Evolutionary conservation across 2,113 vertebrate genomes (phyloP).

Genomic region (Lucifuga dentata): DNA sequence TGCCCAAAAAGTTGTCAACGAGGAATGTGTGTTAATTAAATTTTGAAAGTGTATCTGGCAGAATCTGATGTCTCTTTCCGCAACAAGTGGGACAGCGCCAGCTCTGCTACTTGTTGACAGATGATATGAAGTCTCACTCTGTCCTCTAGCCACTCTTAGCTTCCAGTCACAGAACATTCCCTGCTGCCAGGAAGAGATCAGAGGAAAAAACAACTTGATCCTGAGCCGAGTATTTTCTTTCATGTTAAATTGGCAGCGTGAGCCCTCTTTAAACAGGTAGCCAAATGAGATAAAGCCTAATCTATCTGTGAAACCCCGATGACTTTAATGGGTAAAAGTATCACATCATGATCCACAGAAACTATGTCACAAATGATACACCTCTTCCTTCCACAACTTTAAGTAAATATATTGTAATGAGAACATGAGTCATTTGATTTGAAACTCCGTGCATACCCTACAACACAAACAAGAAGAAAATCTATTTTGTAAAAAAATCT

Average conservation of each 20-base stretch:
- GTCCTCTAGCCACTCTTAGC: constrained; percentile 4
- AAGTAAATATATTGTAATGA: background rate
- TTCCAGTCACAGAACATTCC: constrained; percentile 36
- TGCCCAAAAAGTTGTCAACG: background rate
- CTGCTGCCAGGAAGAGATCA: constrained; percentile 17
- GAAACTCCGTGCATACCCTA: background rate
- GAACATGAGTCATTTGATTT: background rate
- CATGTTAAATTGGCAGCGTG: constrained; percentile 32
- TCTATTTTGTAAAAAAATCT: background rate
- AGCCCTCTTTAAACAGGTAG: background rate
- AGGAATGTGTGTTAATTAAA: constrained; percentile 40
- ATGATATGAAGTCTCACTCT: constrained; percentile 31
- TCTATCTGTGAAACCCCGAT: background rate
- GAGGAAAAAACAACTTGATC: constrained; percentile 32
- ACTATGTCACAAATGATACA: constrained; percentile 4
- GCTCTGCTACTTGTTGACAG: constrained; percentile 22
- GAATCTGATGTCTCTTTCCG: constrained; percentile 12
- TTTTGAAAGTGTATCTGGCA: constrained; percentile 28
- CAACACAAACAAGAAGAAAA: background rate
- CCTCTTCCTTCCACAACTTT: background rate
- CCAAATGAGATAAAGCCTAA: constrained; percentile 26
- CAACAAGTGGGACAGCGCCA: background rate
- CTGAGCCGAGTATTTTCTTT: constrained; percentile 25
- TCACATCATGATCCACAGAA: background rate
- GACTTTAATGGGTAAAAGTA: constrained; percentile 13